These are phyloP conservation scores for Chauna torquata DNA, from an alignment of 2,113 vertebrate genomes.

Conservation along the genomic window DNA sequence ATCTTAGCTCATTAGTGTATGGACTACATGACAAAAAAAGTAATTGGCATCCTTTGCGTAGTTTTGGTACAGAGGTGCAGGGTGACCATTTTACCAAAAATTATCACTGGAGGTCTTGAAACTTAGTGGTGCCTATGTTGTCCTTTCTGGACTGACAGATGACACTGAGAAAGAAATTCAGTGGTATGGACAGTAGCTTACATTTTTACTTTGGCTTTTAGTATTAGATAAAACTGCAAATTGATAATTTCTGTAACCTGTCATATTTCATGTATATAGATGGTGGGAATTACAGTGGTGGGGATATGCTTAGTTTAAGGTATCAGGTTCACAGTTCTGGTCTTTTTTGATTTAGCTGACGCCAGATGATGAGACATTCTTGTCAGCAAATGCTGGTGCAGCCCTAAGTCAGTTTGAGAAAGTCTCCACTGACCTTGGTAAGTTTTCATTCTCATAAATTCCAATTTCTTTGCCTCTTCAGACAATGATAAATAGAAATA, in stretches of 20 bases:
- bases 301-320: not conserved
- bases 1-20: not conserved
- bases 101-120: not conserved
- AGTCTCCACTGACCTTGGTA: constrained; percentile 88
- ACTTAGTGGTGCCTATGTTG: not conserved
- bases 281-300: not conserved
- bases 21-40: not conserved
- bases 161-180: too few relatives aligned
- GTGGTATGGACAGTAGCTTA: not conserved
- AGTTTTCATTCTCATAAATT: constrained; percentile 41
- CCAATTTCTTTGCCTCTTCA: not conserved
- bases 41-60: not conserved
- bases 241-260: not conserved
- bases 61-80: not conserved
- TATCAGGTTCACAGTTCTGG: not conserved
- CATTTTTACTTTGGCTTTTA: not conserved
- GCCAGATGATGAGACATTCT: constrained; percentile 88
- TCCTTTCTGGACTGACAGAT: not conserved
- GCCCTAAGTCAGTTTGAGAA: constrained; percentile 94
- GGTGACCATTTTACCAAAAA: not conserved
- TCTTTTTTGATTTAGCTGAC: constrained; percentile 81
- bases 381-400: constrained; percentile 88
- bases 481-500: not conserved
- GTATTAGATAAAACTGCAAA: not conserved
- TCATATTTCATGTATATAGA: not conserved